phyloP scores from a whole-genome alignment of 2,797 vertebrate genomes.

The Merluccius polli region DNA sequence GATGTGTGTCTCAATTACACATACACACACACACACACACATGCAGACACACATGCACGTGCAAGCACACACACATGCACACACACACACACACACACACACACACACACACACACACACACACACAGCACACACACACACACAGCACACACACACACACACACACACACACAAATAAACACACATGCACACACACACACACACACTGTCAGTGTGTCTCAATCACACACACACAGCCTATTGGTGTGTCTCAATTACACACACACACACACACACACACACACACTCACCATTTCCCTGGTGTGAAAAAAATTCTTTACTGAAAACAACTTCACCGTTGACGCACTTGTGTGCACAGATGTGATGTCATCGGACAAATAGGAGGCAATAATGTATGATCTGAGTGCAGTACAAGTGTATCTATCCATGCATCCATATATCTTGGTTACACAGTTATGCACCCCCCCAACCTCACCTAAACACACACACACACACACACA shows the following conservation, averaged over 20 bases:
- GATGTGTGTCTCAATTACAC: no score
- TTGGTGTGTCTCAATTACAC: no score
- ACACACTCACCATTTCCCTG: neutral
- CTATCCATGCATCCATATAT: neutral
- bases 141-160: neutral
- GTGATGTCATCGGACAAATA: slow-evolving; percentile 34
- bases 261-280: neutral
- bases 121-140: neutral
- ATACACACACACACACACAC: neutral
- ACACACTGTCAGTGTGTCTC: no score
- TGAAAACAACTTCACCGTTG: slow-evolving; percentile 38
- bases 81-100: neutral
- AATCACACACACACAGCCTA: no score
- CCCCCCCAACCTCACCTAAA: neutral
- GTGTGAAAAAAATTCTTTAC: slow-evolving; percentile 27
- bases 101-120: neutral
- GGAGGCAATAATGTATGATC: neutral
- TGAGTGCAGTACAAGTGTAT: neutral
- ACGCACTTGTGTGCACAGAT: slow-evolving; percentile 42
- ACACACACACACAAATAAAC: neutral
- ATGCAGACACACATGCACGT: neutral
- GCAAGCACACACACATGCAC: neutral
- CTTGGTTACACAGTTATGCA: neutral
- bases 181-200: neutral
- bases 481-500: neutral